phyloP scores from a whole-genome alignment of 2,797 vertebrate genomes.

The Limosa lapponica region DNA sequence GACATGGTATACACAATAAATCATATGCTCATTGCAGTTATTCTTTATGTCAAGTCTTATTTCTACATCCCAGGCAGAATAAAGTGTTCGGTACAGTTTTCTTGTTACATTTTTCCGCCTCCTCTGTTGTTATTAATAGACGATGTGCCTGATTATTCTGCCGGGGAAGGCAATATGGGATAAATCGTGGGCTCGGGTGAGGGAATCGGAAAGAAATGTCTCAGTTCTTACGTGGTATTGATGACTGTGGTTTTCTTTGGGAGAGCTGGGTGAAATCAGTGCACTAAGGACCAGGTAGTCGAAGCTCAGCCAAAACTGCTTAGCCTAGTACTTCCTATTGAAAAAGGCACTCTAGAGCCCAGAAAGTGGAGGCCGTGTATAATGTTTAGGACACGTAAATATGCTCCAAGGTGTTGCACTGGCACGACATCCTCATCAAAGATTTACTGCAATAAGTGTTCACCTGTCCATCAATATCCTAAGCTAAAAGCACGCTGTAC shows the following conservation, averaged over 20 bases:
- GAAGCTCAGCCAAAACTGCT: background rate
- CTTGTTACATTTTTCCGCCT: background rate
- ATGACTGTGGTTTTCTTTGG: background rate
- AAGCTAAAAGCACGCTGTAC: background rate
- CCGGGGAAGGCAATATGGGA: background rate
- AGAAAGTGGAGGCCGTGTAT: background rate
- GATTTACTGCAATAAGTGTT: background rate
- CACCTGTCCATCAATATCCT: background rate
- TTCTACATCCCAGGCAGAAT: conserved; percentile 16
- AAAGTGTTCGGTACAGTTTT: background rate
- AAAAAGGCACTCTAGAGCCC: background rate
- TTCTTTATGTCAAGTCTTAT: conserved; percentile 43
- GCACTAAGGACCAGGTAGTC: background rate
- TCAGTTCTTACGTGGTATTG: background rate
- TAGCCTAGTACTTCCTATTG: background rate
- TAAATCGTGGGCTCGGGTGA: background rate
- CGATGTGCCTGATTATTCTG: background rate
- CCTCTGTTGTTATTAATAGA: conserved; percentile 21
- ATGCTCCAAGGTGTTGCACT: background rate
- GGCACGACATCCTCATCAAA: background rate
- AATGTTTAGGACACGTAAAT: background rate
- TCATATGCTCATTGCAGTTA: conserved; percentile 49
- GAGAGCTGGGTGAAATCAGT: background rate
- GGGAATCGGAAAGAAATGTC: background rate
- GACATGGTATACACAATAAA: conserved; percentile 36